These are phyloP conservation scores for Neodiprion fabricii DNA, from an alignment of 1,140 invertebrate genomes.

Conservation along the genomic window DNA sequence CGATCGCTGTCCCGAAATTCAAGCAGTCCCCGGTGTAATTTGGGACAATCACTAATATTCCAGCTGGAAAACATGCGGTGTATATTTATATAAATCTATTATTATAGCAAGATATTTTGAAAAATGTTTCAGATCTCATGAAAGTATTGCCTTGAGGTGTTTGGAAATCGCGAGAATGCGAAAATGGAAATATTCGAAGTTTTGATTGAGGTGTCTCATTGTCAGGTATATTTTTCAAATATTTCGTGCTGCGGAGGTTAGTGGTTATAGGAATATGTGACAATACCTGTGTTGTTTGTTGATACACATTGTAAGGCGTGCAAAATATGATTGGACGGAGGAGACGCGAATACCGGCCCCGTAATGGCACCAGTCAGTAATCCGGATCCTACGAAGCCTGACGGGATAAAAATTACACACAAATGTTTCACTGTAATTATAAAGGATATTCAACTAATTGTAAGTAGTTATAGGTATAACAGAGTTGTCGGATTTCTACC, in stretches of 20 bases:
- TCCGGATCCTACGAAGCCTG: conserved; percentile 80
- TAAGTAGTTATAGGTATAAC: conserved; percentile 14
- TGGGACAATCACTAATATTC: conserved; percentile 76
- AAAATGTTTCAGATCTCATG: conserved; percentile 13
- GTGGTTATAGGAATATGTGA: not conserved
- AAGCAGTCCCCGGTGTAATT: conserved; percentile 90
- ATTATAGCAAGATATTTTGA: conserved; percentile 8
- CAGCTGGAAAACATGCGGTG: conserved; percentile 60
- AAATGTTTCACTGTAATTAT: not conserved
- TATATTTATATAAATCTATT: conserved; percentile 10
- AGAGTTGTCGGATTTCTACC: not conserved
- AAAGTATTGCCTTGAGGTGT: conserved; percentile 11
- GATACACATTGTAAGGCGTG: conserved; percentile 69
- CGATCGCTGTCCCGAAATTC: conserved; percentile 85
- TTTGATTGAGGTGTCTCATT: too few relatives aligned
- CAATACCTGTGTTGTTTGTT: conserved; percentile 62
- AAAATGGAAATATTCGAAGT: too few relatives aligned
- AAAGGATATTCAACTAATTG: conserved; percentile 12
- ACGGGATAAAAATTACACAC: conserved; percentile 28
- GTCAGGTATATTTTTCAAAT: too few relatives aligned
- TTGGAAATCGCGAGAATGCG: not conserved
- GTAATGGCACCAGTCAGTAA: conserved; percentile 78
- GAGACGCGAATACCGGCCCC: conserved; percentile 82
- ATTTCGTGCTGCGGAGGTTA: not conserved
- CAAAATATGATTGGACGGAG: conserved; percentile 73